Conservation (phyloP, 2,888 invertebrate genomes). For the Baronia brevicornis region DNA sequence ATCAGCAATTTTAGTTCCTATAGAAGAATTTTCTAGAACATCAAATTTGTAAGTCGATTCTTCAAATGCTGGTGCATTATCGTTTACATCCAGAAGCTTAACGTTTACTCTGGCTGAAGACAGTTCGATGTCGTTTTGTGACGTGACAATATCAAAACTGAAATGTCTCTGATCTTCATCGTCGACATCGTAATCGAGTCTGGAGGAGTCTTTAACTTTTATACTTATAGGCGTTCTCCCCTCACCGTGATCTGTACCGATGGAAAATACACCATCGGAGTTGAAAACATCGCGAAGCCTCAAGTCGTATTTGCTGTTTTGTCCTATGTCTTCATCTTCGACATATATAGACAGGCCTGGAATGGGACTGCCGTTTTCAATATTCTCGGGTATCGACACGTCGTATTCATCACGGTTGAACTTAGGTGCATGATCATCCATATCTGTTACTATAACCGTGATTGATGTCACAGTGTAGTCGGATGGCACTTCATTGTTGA, state of each 20-base stretch:
- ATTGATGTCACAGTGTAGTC: constrained; percentile 81
- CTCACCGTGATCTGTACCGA: constrained; percentile 80
- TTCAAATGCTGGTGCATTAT: constrained; percentile 83
- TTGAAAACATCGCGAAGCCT: constrained; percentile 76
- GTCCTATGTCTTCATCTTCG: constrained; percentile 82
- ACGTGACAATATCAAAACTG: constrained; percentile 81
- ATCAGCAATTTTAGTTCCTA: constrained; percentile 78
- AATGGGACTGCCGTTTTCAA: constrained; percentile 80
- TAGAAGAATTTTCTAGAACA: constrained; percentile 79
- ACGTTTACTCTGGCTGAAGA: constrained; percentile 78
- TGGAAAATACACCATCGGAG: constrained; percentile 75
- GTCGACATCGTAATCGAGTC: constrained; percentile 82
- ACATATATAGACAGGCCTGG: constrained; percentile 85
- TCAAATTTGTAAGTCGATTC: constrained; percentile 78
- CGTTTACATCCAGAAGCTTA: constrained; percentile 84
- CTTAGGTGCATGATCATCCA: constrained; percentile 83
- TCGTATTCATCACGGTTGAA: constrained; percentile 81
- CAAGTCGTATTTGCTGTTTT: constrained; percentile 82
- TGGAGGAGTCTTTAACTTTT: constrained; percentile 78
- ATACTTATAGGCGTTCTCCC: constrained; percentile 85
- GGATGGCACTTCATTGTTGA: constrained; percentile 81
- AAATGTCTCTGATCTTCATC: constrained; percentile 75
- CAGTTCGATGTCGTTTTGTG: constrained; percentile 70
- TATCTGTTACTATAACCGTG: constrained; percentile 86
- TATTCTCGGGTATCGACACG: constrained; percentile 85